Evolutionary conservation across 2,888 invertebrate genomes (phyloP).

Genomic region (Ormyrus rosae): DNA sequence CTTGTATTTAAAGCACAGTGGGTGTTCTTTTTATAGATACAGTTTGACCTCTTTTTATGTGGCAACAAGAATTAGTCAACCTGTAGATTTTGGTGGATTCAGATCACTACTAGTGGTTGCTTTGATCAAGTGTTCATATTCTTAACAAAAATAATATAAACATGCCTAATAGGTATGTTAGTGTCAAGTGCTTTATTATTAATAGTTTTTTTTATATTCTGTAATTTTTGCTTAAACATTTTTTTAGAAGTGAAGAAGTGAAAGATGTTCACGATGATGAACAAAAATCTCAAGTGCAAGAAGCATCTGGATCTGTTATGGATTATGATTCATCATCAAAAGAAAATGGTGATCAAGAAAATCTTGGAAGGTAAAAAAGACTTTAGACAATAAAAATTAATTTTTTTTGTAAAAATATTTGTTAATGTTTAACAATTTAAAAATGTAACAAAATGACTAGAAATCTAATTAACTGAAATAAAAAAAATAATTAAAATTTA

Average conservation of each 20-base stretch:
- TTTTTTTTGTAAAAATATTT: neutral
- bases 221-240: constrained; percentile 21
- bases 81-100: constrained; percentile 63
- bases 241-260: constrained; percentile 66
- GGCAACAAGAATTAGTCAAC: constrained; percentile 63
- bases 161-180: constrained; percentile 68
- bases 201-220: constrained; percentile 35
- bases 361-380: constrained; percentile 59
- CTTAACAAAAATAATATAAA: constrained; percentile 27
- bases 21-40: constrained; percentile 73
- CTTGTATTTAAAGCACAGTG: constrained; percentile 57
- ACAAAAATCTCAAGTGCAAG: constrained; percentile 60
- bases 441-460: no score
- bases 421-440: no score
- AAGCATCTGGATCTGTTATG: constrained; percentile 62
- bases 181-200: neutral
- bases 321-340: constrained; percentile 56
- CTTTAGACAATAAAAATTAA: neutral
- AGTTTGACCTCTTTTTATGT: constrained; percentile 69
- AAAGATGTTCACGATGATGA: constrained; percentile 64
- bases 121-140: neutral
- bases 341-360: constrained; percentile 57
- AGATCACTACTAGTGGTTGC: constrained; percentile 60
- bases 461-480: neutral
- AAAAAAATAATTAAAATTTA: constrained; percentile 14